These are phyloP conservation scores for Parazoanthus swiftii DNA, from an alignment of 92 coral and sea anemone genomes.

Conservation along the genomic window DNA sequence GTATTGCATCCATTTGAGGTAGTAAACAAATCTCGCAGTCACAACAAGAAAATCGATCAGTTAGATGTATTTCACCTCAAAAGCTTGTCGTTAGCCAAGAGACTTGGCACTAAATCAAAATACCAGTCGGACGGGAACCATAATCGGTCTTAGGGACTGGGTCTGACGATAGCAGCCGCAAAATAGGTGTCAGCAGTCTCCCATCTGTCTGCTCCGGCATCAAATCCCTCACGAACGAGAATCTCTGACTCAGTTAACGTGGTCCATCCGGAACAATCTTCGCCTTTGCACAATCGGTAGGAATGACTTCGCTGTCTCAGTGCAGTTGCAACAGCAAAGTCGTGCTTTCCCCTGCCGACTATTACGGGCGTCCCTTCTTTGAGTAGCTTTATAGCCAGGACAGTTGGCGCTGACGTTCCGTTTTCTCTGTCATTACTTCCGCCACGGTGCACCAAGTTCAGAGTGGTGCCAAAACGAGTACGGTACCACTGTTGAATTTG, in stretches of 20 bases:
- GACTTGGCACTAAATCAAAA: not conserved
- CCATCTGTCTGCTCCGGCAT: slow-evolving; percentile 56
- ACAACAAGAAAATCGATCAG: not conserved
- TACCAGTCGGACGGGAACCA: not conserved
- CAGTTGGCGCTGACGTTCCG: slow-evolving; percentile 22
- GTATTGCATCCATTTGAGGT: not conserved
- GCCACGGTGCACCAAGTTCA: slow-evolving; percentile 29
- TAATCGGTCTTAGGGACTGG: not conserved
- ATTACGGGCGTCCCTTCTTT: slow-evolving; percentile 69
- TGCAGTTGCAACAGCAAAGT: slow-evolving; percentile 69
- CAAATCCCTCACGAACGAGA: slow-evolving; percentile 62
- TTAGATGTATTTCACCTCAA: not conserved
- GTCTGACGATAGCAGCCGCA: slow-evolving; percentile 61
- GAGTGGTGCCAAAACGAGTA: slow-evolving; percentile 38
- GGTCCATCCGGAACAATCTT: slow-evolving; percentile 61
- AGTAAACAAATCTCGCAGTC: not conserved
- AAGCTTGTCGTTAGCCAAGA: not conserved
- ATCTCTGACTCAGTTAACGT: slow-evolving; percentile 45
- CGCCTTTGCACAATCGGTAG: slow-evolving; percentile 60
- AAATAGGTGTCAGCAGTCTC: slow-evolving; percentile 67
- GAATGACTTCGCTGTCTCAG: slow-evolving; percentile 55
- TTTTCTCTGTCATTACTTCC: not conserved
- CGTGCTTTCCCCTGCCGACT: slow-evolving; percentile 60
- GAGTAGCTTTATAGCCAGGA: slow-evolving; percentile 49
- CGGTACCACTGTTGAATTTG: slow-evolving; percentile 55